Percentiles rank a stretch among this genome's conserved stretches.
Evolutionary conservation across 1,140 invertebrate species (phyloP).

Genomic region (Lucilia sericata): DNA sequence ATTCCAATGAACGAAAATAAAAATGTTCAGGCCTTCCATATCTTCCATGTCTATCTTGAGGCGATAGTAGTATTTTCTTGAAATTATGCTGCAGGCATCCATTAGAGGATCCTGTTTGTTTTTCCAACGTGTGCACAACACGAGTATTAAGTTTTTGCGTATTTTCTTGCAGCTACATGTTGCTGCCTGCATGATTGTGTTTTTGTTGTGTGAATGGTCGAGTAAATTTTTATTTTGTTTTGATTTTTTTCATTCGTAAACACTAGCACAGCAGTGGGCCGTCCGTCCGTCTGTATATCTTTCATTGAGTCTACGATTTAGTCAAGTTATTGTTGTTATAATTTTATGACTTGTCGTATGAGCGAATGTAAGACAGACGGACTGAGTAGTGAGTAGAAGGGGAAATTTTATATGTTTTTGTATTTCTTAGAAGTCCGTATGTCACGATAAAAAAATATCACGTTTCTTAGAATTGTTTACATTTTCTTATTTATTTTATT

Average conservation of each 20-base stretch:
- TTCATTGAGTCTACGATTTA: background rate
- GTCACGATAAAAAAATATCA: constrained; percentile 29
- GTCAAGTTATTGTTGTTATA: background rate
- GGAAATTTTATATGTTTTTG: background rate
- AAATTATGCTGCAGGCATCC: background rate
- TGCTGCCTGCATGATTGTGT: background rate
- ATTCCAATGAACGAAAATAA: too few species aligned
- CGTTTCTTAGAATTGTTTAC: constrained; percentile 40
- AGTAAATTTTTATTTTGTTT: background rate
- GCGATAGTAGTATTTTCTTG: background rate
- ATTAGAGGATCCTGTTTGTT: background rate
- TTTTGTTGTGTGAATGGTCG: background rate
- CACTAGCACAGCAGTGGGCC: background rate
- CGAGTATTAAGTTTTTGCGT: background rate
- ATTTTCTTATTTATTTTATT: constrained; percentile 1
- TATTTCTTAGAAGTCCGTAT: constrained; percentile 8
- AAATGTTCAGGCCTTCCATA: background rate
- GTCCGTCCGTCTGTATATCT: background rate
- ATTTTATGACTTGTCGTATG: constrained; percentile 30
- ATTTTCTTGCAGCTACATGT: background rate
- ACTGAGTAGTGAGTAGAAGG: background rate
- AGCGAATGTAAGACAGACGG: background rate
- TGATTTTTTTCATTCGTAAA: constrained; percentile 12
- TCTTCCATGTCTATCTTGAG: background rate
- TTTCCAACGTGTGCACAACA: background rate